A percentile compares a stretch with the other conserved stretches of the same genome.
Evolutionary conservation across 2,113 vertebrate species (phyloP).

Genomic region (Ciconia maguari): DNA sequence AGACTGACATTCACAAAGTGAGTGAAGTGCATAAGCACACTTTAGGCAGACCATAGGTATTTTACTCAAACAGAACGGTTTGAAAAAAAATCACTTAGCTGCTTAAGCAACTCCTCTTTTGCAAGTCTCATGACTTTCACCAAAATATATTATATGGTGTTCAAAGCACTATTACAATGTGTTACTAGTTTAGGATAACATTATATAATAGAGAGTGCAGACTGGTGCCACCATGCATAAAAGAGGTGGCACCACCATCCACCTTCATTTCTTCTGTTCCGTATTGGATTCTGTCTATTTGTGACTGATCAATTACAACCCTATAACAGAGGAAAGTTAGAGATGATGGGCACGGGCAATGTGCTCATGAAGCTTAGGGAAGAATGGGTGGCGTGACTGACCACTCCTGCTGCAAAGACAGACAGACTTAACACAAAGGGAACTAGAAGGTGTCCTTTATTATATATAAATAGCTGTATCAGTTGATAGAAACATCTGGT

Average conservation of each 20-base stretch:
- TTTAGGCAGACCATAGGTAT: not conserved
- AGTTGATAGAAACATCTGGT: not conserved
- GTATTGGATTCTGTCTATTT: not conserved
- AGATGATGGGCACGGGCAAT: not conserved
- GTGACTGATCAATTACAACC: not conserved
- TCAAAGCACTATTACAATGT: not conserved
- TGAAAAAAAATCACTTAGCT: not conserved
- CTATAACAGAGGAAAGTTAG: not conserved
- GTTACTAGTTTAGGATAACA: not conserved
- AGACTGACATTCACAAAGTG: not conserved
- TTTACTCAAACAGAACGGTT: not conserved
- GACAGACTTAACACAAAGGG: not conserved
- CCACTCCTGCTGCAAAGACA: not conserved
- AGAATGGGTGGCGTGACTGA: not conserved
- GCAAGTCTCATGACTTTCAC: not conserved
- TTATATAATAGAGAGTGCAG: not conserved
- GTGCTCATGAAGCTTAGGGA: not conserved
- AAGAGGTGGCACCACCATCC: not conserved
- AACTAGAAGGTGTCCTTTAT: not conserved
- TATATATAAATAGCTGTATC: not conserved
- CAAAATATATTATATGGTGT: not conserved
- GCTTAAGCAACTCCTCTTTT: not conserved
- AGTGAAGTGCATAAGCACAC: not conserved
- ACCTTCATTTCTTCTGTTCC: not conserved
- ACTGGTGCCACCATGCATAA: not conserved